Conservation (phyloP, 1,140 invertebrate species). For the Gonatopus flavifemur region DNA sequence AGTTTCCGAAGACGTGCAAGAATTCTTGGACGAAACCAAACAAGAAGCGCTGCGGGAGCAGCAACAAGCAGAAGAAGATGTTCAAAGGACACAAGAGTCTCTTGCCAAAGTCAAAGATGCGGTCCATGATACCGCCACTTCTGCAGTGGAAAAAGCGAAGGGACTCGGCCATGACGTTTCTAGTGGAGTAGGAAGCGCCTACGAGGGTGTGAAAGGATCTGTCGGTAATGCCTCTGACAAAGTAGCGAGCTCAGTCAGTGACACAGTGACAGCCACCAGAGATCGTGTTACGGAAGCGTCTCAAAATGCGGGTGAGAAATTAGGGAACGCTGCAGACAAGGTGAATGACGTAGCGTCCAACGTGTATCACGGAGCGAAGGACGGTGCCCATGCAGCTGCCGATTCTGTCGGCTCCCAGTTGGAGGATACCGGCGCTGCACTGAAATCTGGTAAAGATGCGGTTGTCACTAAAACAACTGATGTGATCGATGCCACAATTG, state of each 20-base stretch:
- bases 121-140: neutral
- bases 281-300: constrained; percentile 9
- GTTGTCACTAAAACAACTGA: constrained; percentile 13
- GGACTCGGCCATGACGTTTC: constrained; percentile 1
- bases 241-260: too few relatives aligned
- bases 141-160: neutral
- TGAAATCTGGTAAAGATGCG: constrained; percentile 13
- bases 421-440: neutral
- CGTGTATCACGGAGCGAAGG: too few relatives aligned
- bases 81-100: neutral
- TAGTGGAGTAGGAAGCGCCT: neutral
- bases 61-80: constrained; percentile 13
- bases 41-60: constrained; percentile 22
- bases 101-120: constrained; percentile 5
- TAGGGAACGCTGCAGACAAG: constrained; percentile 15
- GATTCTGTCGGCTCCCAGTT: constrained; percentile 1
- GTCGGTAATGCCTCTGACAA: neutral
- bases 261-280: too few relatives aligned
- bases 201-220: neutral
- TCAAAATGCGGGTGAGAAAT: constrained; percentile 10
- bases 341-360: neutral
- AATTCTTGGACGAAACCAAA: constrained; percentile 35
- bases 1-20: constrained; percentile 39
- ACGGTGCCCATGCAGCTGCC: neutral
- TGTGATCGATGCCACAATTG: constrained; percentile 11